Evolutionary conservation across 2,888 invertebrate genomes (phyloP), one percentile per base, ranked within the genome.

Genomic region (Chelonus formosanus): DNA sequence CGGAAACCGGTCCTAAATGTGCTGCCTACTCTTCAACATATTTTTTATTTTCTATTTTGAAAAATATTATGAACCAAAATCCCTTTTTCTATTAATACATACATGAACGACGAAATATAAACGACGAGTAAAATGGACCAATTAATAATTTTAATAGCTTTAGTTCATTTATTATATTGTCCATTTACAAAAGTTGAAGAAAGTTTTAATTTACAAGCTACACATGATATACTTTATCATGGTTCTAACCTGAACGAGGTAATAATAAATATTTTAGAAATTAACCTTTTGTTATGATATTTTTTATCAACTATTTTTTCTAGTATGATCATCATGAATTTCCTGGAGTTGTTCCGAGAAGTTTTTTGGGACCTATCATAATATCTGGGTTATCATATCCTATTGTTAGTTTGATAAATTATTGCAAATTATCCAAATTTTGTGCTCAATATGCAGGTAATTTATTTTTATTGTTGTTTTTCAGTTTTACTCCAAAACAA

Each of bases 101-200:
- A 20, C 20, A 20, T 20, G 20, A 20, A 20, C 20, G 20, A 20
- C 20, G 20, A 20, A 20, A 20, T 20, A 20, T 20, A 20, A 20
- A 20, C 20, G 20, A 20, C 20, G 20, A 20, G 20, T 20, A 20
- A 74, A 76, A 93, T 94, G 92, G 91, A 91, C 83, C 88, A 91
- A 79, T 86, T 93, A 83, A 85, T 93, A 76, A 89, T 92, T 82
- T 85, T 93, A 74, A 88, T 93, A 75, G 92, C 93, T 68, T 88
- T 90, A 75, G 89, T 92, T 75, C 94, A 96, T 84, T 86, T 97
- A 67, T 84, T 95, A 70, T 88, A 93, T 76, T 96, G 97, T 80
- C 98, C 98, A 61, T 98, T 92, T 83, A 98, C 97, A 3, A 98
- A 99, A 91, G 99, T 99, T 59, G 99, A 99, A 86, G 99, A 99